Base-by-base conservation (phyloP, 1,140 invertebrate species). In the Papilio polytes region DNA sequence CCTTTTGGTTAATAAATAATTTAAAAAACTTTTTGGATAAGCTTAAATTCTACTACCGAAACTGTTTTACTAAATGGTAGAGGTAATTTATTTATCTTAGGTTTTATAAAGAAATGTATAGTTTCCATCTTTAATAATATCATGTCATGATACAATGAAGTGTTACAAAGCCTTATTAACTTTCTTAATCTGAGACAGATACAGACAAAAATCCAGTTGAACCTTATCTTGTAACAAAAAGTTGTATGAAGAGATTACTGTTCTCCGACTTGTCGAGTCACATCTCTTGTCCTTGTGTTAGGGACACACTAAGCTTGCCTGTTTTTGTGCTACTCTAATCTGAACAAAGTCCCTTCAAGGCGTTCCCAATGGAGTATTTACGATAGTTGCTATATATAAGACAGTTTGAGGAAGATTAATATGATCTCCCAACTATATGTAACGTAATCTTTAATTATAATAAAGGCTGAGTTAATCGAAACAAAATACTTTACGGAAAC, bases 261-360 rank as follows among this genome's bases (percentile, higher is more conserved):
- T 70, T 70, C 26, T 36, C 13, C 4, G 13, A 31, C 26, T 31
- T 70, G 63, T 31, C 63, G 26, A 70, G 20, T 70, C 63, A 31
- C 63, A 70, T 70, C 63, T 70, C 26, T 26, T 26, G 59, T 31
- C 22, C 22, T 22, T 66, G 10, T 20, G 59, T 63, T 22, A 22
- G 1, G 22, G 12, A 31, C 63, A 70, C 63, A 9, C 12, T 31
- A 18, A 70, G 26, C 26, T 31, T 31, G 12, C 2, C 4, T 70
- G 63, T 70, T 70, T 70, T 70, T 70, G 63, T 70, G 26, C 63
- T 36, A 36, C 63, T 8, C 26, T 70, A 70, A 70, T 70, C 22
- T 36, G 26, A 36, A 13, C 56, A n/a, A 59, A 26, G 12, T 70
- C 63, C 63, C 13, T 70, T 70, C 4, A 70, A 15, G 63, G 26